Evolutionary conservation across 2,113 vertebrate genomes (phyloP).

Genomic region (Ceyx cyanopectus): DNA sequence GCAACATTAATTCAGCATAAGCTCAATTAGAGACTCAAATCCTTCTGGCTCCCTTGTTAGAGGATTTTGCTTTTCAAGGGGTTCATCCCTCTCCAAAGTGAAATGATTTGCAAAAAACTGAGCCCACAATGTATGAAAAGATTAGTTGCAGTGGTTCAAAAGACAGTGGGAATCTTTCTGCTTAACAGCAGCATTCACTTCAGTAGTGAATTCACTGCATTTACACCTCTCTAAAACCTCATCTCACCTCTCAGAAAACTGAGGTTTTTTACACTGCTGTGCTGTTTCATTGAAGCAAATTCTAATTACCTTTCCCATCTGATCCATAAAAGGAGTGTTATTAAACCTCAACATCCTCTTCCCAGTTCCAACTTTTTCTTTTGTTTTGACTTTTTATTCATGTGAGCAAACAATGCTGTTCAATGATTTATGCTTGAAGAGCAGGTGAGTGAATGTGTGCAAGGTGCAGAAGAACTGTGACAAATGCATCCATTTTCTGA

Average conservation of each 20-base stretch:
- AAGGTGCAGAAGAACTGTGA: background rate
- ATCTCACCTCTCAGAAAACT: background rate
- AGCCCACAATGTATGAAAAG: background rate
- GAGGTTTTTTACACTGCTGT: background rate
- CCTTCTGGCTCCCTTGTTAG: background rate
- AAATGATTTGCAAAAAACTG: background rate
- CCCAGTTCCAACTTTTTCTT: background rate
- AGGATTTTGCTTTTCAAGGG: constrained; percentile 28
- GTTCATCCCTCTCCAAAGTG: background rate
- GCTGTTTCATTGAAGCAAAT: background rate
- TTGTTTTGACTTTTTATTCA: constrained; percentile 1
- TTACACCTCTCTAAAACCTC: background rate
- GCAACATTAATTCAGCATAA: constrained; percentile 38
- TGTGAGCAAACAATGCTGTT: background rate
- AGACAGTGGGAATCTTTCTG: background rate
- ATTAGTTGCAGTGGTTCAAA: constrained; percentile 11
- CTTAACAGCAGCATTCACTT: background rate
- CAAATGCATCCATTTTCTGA: background rate
- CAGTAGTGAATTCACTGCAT: background rate
- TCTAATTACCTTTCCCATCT: background rate
- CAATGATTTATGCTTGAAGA: constrained; percentile 11
- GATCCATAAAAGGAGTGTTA: background rate
- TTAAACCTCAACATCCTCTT: background rate
- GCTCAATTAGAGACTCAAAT: constrained; percentile 16
- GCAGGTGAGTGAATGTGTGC: background rate